Evolutionary conservation across 2,797 vertebrate genomes (phyloP), one percentile per base, ranked within the genome.

Genomic region (Pelodytes ibericus): DNA sequence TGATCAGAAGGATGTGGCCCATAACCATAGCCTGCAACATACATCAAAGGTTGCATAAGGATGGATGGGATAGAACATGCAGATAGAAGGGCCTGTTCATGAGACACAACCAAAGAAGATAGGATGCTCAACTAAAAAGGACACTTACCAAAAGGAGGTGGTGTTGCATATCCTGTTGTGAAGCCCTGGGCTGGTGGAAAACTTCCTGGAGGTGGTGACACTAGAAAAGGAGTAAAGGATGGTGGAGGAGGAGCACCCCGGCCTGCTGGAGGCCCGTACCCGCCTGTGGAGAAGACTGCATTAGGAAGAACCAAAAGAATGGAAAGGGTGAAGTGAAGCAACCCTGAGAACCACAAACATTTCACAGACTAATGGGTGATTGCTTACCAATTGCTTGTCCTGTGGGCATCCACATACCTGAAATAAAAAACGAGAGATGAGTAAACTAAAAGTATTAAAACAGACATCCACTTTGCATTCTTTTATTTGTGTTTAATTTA

Each of bases 341-440:
- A 13, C 29, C 70, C 70, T 59, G 75, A 82, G 82, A 78, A 83
- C 33, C 1, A 39, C 20, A 74, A 20, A 41, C n/a, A 73, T 25
- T 27, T 24, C 31, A 62, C 26, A 67, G 16, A 68, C n/a, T 29
- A 51, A 68, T 31, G 33, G 29, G 63, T 39, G 6, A 41, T 0
- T 81, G 89, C 92, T 87, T 91, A 99, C 98, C 98, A 86, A 99
- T 95, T 27, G 98, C 94, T 83, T 99, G 98, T 86, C 96, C 97
- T 71, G 98, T 93, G 71, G 98, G 95, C 88, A 99, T 96, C 98
- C 98, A 99, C 92, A 99, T 97, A 86, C 97, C 98, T 99, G 83
- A 73, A 84, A 86, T 2, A 80, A 77, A 74, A 58, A 0, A 1
- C 1, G 30, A 47, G 39, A 47, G 16, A 7, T n/a, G 13, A 36